phyloP scores from a whole-genome alignment of 2,888 invertebrate species.

The Tinea pellionella region DNA sequence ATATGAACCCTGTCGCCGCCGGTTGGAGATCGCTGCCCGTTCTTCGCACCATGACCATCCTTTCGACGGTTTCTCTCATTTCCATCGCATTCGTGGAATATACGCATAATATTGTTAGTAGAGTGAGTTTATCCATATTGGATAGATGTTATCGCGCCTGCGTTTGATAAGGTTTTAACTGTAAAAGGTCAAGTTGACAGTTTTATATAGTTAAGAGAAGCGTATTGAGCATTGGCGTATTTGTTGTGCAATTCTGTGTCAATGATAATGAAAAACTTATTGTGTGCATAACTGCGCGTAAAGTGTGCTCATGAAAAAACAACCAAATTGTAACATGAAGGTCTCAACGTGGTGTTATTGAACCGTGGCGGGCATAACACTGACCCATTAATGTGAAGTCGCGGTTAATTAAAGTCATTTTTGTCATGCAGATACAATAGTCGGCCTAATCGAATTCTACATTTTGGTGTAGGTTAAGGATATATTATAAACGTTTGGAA shows the following conservation, averaged over 20 bases:
- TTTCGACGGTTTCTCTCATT: slow-evolving; percentile 58
- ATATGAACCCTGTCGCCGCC: slow-evolving; percentile 70
- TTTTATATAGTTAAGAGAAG: slow-evolving; percentile 58
- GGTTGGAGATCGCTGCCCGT: slow-evolving; percentile 70
- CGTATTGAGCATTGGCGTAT: slow-evolving; percentile 49
- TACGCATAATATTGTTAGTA: not conserved
- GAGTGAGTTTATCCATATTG: too few relatives aligned
- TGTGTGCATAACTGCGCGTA: slow-evolving; percentile 51
- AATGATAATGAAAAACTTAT: slow-evolving; percentile 65
- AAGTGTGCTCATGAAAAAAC: not conserved
- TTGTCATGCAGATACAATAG: not conserved
- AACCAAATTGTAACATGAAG: not conserved
- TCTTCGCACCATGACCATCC: slow-evolving; percentile 67
- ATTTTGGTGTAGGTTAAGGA: not conserved
- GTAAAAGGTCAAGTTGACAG: slow-evolving; percentile 43
- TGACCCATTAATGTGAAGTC: not conserved
- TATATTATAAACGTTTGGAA: not conserved
- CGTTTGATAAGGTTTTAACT: slow-evolving; percentile 44
- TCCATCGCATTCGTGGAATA: slow-evolving; percentile 38
- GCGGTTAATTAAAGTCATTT: slow-evolving; percentile 1
- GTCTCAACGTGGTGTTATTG: not conserved
- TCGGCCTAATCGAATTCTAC: not conserved
- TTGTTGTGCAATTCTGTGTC: slow-evolving; percentile 66
- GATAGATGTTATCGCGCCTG: slow-evolving; percentile 24
- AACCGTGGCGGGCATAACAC: not conserved